phyloP scores from a whole-genome alignment of 2,797 vertebrate species.

The Dallia pectoralis region DNA sequence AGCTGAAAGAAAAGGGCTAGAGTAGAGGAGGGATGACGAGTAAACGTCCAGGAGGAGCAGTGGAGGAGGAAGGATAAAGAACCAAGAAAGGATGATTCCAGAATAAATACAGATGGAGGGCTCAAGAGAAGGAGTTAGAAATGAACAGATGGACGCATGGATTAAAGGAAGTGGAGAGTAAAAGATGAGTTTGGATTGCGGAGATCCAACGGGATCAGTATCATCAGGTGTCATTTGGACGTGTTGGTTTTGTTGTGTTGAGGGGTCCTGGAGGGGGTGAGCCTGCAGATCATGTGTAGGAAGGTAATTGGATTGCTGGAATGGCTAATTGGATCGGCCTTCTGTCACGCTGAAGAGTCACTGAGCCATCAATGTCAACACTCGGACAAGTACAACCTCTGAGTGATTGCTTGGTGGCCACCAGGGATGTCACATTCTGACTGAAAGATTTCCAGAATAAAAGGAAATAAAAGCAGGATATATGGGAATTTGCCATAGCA shows the following conservation, averaged over 20 bases:
- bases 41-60: no score
- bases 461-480: no score
- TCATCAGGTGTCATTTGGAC: neutral
- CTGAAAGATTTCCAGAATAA: no score
- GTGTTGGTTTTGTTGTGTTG: neutral
- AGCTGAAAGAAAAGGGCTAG: no score
- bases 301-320: constrained; percentile 29
- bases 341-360: constrained; percentile 24
- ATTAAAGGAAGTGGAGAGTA: neutral
- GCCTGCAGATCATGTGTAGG: constrained; percentile 8
- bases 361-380: constrained; percentile 12
- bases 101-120: neutral
- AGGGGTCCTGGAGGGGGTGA: neutral
- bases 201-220: neutral
- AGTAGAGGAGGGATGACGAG: no score
- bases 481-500: no score
- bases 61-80: neutral
- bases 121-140: neutral
- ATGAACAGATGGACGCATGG: neutral
- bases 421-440: no score
- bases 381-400: neutral
- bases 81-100: neutral
- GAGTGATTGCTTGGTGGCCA: neutral
- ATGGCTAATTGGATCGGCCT: constrained; percentile 31
- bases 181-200: neutral